A percentile compares a stretch with the other conserved stretches of the same genome.
Evolutionary conservation across 2,113 vertebrate genomes (phyloP).

Genomic region (Heliornis fulica): DNA sequence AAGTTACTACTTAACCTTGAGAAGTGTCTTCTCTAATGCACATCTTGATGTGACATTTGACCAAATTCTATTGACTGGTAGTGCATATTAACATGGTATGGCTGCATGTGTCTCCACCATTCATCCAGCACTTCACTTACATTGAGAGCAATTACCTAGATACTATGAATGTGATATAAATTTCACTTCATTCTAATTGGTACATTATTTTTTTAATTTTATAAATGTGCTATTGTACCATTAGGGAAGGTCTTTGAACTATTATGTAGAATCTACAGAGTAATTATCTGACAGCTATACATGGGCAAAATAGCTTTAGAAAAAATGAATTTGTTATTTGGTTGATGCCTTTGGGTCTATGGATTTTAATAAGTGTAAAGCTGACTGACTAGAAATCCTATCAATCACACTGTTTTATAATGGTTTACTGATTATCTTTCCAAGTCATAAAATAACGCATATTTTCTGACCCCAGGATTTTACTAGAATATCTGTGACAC

Average conservation of each 20-base stretch:
- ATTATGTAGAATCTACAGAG: background rate
- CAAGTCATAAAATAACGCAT: background rate
- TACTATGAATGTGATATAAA: background rate
- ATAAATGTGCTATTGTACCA: background rate
- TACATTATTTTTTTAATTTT: background rate
- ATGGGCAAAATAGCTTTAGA: background rate
- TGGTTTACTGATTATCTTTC: background rate
- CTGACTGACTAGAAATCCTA: background rate
- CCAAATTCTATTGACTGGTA: background rate
- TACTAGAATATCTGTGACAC: background rate
- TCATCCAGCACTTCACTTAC: background rate
- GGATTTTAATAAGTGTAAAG: background rate
- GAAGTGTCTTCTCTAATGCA: background rate
- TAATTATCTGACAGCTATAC: background rate
- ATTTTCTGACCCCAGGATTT: background rate
- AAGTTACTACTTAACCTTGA: background rate
- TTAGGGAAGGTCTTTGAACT: background rate
- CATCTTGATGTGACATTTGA: background rate
- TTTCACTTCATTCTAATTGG: background rate
- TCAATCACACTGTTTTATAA: background rate
- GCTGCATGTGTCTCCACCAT: background rate
- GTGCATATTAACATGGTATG: background rate
- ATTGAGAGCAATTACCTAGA: background rate
- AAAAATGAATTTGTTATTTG: background rate
- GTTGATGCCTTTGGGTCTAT: background rate